These are phyloP conservation scores for Dryomyza anilis DNA, from an alignment of 2,888 invertebrate species.

Conservation along the genomic window DNA sequence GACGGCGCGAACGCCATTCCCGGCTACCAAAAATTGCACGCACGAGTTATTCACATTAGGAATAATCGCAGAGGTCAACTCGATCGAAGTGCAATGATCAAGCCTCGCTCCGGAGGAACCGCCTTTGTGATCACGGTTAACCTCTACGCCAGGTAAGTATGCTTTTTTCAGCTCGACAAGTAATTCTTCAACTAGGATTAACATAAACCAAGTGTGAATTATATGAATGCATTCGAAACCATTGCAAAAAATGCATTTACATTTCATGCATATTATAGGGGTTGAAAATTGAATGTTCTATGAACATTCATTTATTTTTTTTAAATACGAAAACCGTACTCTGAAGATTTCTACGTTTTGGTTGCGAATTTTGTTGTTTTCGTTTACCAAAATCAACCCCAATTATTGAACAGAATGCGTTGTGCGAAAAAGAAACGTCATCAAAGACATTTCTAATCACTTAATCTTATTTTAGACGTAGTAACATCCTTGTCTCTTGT, in stretches of 20 bases:
- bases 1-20: conserved; percentile 70
- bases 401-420: not conserved
- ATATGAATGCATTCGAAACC: too few species aligned
- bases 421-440: conserved; percentile 31
- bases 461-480: conserved; percentile 47
- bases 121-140: conserved; percentile 57
- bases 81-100: conserved; percentile 71
- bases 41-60: conserved; percentile 77
- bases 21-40: conserved; percentile 72
- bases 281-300: not conserved
- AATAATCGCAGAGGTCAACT: conserved; percentile 78
- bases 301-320: too few species aligned
- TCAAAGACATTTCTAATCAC: conserved; percentile 40
- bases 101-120: conserved; percentile 58
- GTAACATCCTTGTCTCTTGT: too few species aligned
- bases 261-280: too few species aligned
- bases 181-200: not conserved
- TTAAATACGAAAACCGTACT: too few species aligned
- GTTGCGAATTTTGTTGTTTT: not conserved
- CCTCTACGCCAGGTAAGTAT: conserved; percentile 60
- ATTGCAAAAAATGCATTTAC: too few species aligned
- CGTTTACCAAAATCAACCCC: not conserved
- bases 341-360: not conserved
- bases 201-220: too few species aligned
- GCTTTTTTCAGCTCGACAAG: conserved; percentile 31